Conservation (phyloP, 2,797 vertebrate genomes). For the Carapus acus region DNA sequence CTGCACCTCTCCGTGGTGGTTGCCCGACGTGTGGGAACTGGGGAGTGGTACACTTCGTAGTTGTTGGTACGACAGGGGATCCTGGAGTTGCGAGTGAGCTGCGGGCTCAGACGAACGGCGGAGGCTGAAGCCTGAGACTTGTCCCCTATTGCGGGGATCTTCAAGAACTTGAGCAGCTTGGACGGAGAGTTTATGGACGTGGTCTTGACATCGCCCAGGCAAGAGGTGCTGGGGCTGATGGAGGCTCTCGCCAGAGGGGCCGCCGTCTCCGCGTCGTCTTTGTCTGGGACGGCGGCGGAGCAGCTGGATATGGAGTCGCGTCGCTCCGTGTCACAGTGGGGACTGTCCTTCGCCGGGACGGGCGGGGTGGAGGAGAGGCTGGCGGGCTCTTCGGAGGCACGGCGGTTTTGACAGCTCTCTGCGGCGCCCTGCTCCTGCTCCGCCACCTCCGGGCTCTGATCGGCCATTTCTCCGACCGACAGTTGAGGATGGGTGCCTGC, state of each 20-base stretch:
- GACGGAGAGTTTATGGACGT: slow-evolving; percentile 80
- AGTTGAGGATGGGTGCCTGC: slow-evolving; percentile 59
- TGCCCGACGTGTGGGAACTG: slow-evolving; percentile 74
- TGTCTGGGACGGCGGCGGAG: slow-evolving; percentile 51
- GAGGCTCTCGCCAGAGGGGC: slow-evolving; percentile 67
- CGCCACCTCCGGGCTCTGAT: slow-evolving; percentile 33
- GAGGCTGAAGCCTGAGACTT: slow-evolving; percentile 69
- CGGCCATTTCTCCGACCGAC: slow-evolving; percentile 54
- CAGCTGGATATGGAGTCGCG: slow-evolving; percentile 28
- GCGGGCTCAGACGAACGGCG: slow-evolving; percentile 83
- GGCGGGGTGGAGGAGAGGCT: slow-evolving; percentile 48
- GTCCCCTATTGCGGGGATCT: slow-evolving; percentile 81
- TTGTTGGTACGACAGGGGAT: slow-evolving; percentile 90
- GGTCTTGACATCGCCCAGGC: slow-evolving; percentile 72
- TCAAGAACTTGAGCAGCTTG: slow-evolving; percentile 86
- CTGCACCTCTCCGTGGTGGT: slow-evolving; percentile 74
- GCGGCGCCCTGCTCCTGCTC: slow-evolving; percentile 34
- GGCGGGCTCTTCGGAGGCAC: slow-evolving; percentile 47
- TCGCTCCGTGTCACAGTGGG: slow-evolving; percentile 55
- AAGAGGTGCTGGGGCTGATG: slow-evolving; percentile 72
- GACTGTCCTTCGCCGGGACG: slow-evolving; percentile 44
- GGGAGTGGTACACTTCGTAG: slow-evolving; percentile 86
- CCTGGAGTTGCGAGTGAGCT: slow-evolving; percentile 84
- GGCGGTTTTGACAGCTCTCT: slow-evolving; percentile 30
- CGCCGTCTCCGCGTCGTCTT: slow-evolving; percentile 46